Percentiles rank a stretch among this genome's conserved stretches.
phyloP scores from a whole-genome alignment of 2,797 vertebrate genomes.

The Austrolebias charrua region DNA sequence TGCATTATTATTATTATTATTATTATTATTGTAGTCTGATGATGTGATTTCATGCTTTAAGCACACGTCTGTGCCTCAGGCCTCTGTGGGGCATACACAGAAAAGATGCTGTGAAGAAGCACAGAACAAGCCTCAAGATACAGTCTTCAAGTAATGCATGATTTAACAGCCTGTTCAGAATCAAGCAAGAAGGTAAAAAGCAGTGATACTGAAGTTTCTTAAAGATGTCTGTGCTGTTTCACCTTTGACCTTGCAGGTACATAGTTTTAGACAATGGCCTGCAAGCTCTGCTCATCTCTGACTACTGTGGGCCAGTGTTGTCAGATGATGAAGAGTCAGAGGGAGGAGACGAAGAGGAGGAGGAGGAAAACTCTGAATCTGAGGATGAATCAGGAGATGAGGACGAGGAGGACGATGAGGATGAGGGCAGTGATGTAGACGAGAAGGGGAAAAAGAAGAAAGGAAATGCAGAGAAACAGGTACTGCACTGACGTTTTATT shows the following conservation, averaged over 20 bases:
- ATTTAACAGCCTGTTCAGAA: conserved; percentile 28
- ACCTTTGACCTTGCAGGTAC: conserved; percentile 75
- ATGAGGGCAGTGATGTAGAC: conserved; percentile 77
- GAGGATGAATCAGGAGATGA: conserved; percentile 81
- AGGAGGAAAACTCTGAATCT: conserved; percentile 77
- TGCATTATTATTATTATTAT: conserved; percentile 40
- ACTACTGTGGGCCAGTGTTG: conserved; percentile 79
- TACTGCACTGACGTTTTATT: conserved; percentile 1
- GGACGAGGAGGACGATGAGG: conserved; percentile 74
- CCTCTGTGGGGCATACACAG: conserved; percentile 32
- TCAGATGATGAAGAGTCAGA: conserved; percentile 72
- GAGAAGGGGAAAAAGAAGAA: conserved; percentile 82
- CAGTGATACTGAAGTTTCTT: conserved; percentile 2
- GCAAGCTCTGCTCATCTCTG: conserved; percentile 91
- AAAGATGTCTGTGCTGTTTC: conserved; percentile 7
- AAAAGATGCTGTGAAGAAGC: conserved; percentile 41
- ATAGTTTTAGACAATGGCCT: conserved; percentile 89
- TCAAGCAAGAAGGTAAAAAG: neutral
- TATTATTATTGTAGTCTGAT: conserved; percentile 51
- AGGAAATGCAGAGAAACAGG: conserved; percentile 90
- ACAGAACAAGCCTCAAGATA: conserved; percentile 33
- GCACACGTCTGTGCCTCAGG: conserved; percentile 48
- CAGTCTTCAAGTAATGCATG: conserved; percentile 29
- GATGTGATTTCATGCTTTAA: conserved; percentile 61
- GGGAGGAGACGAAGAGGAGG: conserved; percentile 57